These are phyloP conservation scores for Agelaius tricolor DNA, from an alignment of 2,113 vertebrate species.

Conservation along the genomic window DNA sequence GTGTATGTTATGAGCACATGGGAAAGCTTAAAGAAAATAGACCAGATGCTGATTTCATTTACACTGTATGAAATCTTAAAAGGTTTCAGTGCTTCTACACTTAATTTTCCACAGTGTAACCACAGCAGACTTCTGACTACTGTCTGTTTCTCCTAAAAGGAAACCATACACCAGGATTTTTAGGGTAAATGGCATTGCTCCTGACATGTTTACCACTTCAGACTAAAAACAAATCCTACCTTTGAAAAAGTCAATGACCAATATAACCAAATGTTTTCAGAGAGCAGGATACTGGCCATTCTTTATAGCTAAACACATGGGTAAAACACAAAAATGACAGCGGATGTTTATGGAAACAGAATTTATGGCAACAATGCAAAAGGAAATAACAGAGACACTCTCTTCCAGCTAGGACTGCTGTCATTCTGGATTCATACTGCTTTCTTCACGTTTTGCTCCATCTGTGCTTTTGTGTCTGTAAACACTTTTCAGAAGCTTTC, in stretches of 20 bases:
- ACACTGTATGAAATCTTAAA: background rate
- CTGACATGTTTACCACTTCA: constrained; percentile 1
- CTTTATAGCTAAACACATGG: constrained; percentile 10
- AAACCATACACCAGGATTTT: background rate
- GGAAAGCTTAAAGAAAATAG: constrained; percentile 5
- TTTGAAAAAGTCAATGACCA: background rate
- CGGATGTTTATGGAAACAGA: constrained; percentile 26
- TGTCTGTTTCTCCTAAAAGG: background rate
- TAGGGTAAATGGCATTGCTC: background rate
- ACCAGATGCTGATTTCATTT: constrained; percentile 23
- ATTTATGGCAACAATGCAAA: constrained; percentile 34
- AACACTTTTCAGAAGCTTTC: background rate
- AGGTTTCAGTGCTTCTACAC: background rate
- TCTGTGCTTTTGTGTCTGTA: background rate
- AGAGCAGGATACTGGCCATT: constrained; percentile 5
- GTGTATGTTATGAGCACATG: background rate
- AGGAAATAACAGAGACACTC: constrained; percentile 37
- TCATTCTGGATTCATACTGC: background rate
- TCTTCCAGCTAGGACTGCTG: constrained; percentile 5
- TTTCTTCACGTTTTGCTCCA: background rate
- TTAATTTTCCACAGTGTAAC: background rate
- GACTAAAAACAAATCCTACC: background rate
- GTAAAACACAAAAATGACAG: constrained; percentile 6
- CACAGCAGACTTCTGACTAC: background rate
- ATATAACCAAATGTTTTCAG: constrained; percentile 36